A percentile compares a stretch with the other conserved stretches of the same genome.
phyloP scores from a whole-genome alignment of 2,888 invertebrate species.

The Campoletis raptor region DNA sequence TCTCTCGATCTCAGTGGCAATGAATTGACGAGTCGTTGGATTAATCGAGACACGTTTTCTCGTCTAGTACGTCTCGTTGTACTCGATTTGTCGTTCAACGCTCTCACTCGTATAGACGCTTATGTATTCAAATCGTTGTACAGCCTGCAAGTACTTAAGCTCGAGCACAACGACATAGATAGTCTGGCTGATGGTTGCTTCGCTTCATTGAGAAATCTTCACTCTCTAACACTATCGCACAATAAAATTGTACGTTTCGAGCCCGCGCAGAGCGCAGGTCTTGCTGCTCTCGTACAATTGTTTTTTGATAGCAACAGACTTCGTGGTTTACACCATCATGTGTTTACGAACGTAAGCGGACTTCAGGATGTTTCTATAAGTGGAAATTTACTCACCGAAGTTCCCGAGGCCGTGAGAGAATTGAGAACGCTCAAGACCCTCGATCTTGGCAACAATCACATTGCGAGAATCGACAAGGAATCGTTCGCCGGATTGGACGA shows the following conservation, averaged over 20 bases:
- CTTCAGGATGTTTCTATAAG: slow-evolving; percentile 92
- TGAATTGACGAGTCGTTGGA: slow-evolving; percentile 91
- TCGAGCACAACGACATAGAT: slow-evolving; percentile 90
- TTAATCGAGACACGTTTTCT: slow-evolving; percentile 91
- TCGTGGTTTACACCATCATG: slow-evolving; percentile 88
- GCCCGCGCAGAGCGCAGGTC: slow-evolving; percentile 89
- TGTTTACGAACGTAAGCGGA: slow-evolving; percentile 92
- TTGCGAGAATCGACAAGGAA: slow-evolving; percentile 89
- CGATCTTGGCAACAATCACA: slow-evolving; percentile 93
- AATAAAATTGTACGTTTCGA: slow-evolving; percentile 90
- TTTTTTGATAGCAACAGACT: slow-evolving; percentile 91
- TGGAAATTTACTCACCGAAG: slow-evolving; percentile 90
- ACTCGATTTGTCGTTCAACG: slow-evolving; percentile 91
- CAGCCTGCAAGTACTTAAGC: slow-evolving; percentile 90
- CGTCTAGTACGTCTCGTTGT: slow-evolving; percentile 91
- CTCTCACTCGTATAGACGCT: slow-evolving; percentile 90
- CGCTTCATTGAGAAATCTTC: slow-evolving; percentile 91
- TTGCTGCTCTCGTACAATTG: slow-evolving; percentile 90
- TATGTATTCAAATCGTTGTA: slow-evolving; percentile 91
- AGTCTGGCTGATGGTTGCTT: slow-evolving; percentile 91
- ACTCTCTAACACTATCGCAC: slow-evolving; percentile 90
- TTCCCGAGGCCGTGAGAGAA: slow-evolving; percentile 90
- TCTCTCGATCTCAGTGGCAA: slow-evolving; percentile 91
- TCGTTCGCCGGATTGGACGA: slow-evolving; percentile 91
- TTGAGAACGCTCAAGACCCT: slow-evolving; percentile 90